Evolutionary conservation across 2,113 vertebrate genomes (phyloP), one percentile per base, ranked within the genome.

Genomic region (Nibea coibor): DNA sequence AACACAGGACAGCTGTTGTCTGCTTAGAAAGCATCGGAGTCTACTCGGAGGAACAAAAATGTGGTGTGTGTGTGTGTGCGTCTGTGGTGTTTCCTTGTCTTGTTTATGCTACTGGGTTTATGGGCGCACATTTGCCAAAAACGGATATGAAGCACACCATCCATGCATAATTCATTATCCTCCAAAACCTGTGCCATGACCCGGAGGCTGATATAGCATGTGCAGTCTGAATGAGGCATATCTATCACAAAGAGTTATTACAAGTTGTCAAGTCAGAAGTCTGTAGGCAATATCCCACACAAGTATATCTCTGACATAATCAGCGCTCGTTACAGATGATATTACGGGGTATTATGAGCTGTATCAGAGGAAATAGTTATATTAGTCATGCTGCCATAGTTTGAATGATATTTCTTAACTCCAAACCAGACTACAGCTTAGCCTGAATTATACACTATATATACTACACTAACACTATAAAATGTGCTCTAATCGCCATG

Each of bases 1-100:
- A 68, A 65, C 72, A 66, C 56, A 63, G 54, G 78, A 64, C 81
- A 88, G 70, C 72, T 87, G 75, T 74, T 42, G 51, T 77, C 75
- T 75, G 64, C 5, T 69, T 69, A 28, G 61, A 75, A 77, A 77
- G 31, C 14, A 50, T 17, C 28, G 7, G 57, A 24, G 28, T 71
- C 43, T 48, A 39, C 62, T 71, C 42, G 45, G n/a, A 57, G 39
- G 26, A 65, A 2, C 58, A 63, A 59, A 45, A 26, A 75, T 65
- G 53, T 26, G 20, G 12, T 80, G 31, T 10, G 42, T 31, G 28
- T 59, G 45, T 80, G 31, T 10, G 42, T 31, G 28, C 53, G 45
- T 26, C 50, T 57, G 17, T 43, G n/a, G 43, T 53, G 19, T 72
- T 15, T 75, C 66, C 66, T 7, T 28, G 50, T 75, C 10, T 72